These are phyloP conservation scores for Aporrectodea caliginosa DNA, from an alignment of 1,140 invertebrate genomes.

Conservation along the genomic window DNA sequence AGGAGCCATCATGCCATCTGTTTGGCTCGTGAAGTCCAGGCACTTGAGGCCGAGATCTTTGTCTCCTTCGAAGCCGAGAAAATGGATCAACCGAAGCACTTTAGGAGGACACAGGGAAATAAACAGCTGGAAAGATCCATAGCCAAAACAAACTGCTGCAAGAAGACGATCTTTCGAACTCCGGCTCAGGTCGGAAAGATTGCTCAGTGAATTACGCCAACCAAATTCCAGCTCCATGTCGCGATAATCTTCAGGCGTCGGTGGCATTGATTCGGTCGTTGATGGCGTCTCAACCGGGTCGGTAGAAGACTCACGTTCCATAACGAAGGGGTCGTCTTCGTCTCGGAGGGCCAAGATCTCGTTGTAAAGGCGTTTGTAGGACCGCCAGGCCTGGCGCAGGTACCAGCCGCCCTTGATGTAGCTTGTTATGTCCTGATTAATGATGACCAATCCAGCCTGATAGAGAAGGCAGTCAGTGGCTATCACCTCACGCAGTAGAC, in stretches of 20 bases:
- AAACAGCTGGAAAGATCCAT: slow-evolving; percentile 69
- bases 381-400: slow-evolving; percentile 69
- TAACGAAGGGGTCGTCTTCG: slow-evolving; percentile 31
- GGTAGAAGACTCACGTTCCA: slow-evolving; percentile 34
- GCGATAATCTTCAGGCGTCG: slow-evolving; percentile 44
- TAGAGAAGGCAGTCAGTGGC: slow-evolving; percentile 67
- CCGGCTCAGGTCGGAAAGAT: slow-evolving; percentile 44
- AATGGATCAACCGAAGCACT: slow-evolving; percentile 64
- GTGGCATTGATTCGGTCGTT: slow-evolving; percentile 51
- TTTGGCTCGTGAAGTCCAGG: slow-evolving; percentile 64
- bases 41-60: slow-evolving; percentile 62
- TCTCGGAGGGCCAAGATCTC: slow-evolving; percentile 61
- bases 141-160: slow-evolving; percentile 69
- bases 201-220: slow-evolving; percentile 1
- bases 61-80: slow-evolving; percentile 71
- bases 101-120: slow-evolving; percentile 68
- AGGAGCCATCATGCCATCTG: slow-evolving; percentile 69
- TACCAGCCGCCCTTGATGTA: slow-evolving; percentile 71
- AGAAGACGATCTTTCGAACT: slow-evolving; percentile 61
- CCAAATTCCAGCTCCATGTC: slow-evolving; percentile 21
- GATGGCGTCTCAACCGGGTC: slow-evolving; percentile 44
- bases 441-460: slow-evolving; percentile 63
- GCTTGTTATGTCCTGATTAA: slow-evolving; percentile 66
- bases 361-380: slow-evolving; percentile 67
- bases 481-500: slow-evolving; percentile 66